phyloP scores from a whole-genome alignment of 2,888 invertebrate genomes.

The Drosophila paramelanica region DNA sequence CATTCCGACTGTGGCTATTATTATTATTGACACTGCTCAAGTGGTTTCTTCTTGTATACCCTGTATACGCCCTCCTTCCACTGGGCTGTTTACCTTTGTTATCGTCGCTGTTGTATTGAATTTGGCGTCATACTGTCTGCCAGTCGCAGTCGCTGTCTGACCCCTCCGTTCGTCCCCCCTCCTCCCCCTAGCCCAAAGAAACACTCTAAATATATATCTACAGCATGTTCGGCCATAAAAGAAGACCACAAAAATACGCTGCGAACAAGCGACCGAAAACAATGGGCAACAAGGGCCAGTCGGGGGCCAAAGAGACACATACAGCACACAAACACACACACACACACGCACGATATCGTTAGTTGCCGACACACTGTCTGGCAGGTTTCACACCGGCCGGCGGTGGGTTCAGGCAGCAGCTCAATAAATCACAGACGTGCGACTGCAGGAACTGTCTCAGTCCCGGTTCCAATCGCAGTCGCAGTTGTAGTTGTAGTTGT shows the following conservation, averaged over 20 bases:
- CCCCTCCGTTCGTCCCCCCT: slow-evolving; percentile 11
- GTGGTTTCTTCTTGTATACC: slow-evolving; percentile 47
- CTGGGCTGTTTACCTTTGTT: slow-evolving; percentile 76
- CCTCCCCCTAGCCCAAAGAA: background rate
- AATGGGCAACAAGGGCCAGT: slow-evolving; percentile 46
- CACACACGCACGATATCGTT: slow-evolving; percentile 29
- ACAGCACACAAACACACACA: background rate
- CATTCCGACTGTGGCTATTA: slow-evolving; percentile 48
- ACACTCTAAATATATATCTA: slow-evolving; percentile 26
- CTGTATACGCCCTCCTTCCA: background rate
- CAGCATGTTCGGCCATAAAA: slow-evolving; percentile 64
- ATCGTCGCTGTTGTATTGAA: slow-evolving; percentile 73
- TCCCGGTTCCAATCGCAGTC: slow-evolving; percentile 28
- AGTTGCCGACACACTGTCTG: slow-evolving; percentile 78
- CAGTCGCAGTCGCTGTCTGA: slow-evolving; percentile 52
- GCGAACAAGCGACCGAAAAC: slow-evolving; percentile 56
- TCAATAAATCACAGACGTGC: slow-evolving; percentile 77
- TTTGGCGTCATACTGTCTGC: slow-evolving; percentile 84
- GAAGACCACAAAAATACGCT: slow-evolving; percentile 76
- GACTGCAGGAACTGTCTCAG: slow-evolving; percentile 61
- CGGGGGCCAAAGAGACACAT: slow-evolving; percentile 23
- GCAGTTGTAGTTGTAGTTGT: slow-evolving; percentile 6
- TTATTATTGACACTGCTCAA: slow-evolving; percentile 67
- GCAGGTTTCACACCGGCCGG: slow-evolving; percentile 73
- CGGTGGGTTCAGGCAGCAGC: slow-evolving; percentile 41